These are phyloP conservation scores for Danionella dracula DNA, from an alignment of 2,797 vertebrate species.

Conservation along the genomic window DNA sequence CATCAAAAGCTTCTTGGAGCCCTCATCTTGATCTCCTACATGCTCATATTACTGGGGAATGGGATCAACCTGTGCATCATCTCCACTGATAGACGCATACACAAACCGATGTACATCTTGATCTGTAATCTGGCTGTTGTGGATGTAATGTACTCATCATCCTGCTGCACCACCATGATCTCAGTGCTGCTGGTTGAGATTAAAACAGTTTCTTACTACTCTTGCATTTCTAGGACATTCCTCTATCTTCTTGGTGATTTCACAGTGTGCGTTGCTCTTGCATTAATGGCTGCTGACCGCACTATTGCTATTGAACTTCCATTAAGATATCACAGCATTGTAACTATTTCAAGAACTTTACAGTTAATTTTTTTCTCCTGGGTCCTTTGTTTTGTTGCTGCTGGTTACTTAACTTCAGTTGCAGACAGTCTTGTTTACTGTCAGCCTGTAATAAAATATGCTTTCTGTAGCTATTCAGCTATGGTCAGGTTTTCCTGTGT, in stretches of 20 bases:
- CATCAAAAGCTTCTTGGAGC: constrained; percentile 37
- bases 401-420: neutral
- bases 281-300: constrained; percentile 45
- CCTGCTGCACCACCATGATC: constrained; percentile 36
- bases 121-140: constrained; percentile 45
- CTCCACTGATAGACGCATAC: constrained; percentile 30
- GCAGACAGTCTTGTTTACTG: constrained; percentile 37
- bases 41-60: constrained; percentile 30
- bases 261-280: constrained; percentile 13
- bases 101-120: constrained; percentile 47
- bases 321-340: constrained; percentile 40
- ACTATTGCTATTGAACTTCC: constrained; percentile 36
- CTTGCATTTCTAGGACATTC: constrained; percentile 31
- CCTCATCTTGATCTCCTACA: constrained; percentile 35
- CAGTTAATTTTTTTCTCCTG: constrained; percentile 18
- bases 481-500: constrained; percentile 41
- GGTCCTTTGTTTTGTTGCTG: neutral
- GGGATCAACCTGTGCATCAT: constrained; percentile 38
- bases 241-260: constrained; percentile 35
- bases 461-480: constrained; percentile 36
- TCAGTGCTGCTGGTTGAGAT: constrained; percentile 31
- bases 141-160: constrained; percentile 38
- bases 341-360: constrained; percentile 28
- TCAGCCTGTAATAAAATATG: constrained; percentile 36
- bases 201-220: constrained; percentile 37